Conservation (phyloP, 2,113 vertebrate species). For the Thalassarche chlororhynchos region DNA sequence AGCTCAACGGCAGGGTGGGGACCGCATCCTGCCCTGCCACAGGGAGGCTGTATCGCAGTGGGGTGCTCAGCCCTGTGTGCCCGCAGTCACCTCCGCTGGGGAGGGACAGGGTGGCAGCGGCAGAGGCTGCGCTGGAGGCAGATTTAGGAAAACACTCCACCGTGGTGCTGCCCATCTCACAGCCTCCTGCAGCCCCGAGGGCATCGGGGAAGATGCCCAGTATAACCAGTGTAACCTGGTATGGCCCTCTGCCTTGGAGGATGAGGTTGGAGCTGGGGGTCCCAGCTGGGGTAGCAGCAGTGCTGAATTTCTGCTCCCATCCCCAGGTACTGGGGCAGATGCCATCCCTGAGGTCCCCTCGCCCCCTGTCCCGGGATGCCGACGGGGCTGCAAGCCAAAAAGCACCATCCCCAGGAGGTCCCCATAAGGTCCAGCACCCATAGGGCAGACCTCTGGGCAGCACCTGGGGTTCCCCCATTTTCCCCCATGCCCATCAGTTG, state of each 20-base stretch:
- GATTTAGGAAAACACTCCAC: not conserved
- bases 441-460: not conserved
- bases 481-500: not conserved
- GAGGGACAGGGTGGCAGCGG: not conserved
- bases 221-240: not conserved
- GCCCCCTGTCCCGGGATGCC: accelerated
- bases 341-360: not conserved
- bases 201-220: accelerated
- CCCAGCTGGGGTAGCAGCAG: not conserved
- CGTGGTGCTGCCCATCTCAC: not conserved
- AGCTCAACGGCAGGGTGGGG: accelerated
- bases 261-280: not conserved
- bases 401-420: accelerated
- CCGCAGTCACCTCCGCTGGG: not conserved
- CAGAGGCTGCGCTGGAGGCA: not conserved
- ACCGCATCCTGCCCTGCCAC: not conserved
- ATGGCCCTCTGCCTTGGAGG: not conserved
- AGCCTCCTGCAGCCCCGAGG: not conserved
- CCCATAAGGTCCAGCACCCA: not conserved
- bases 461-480: not conserved
- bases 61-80: not conserved
- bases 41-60: not conserved
- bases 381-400: not conserved
- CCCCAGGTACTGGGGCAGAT: not conserved
- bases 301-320: not conserved